Conservation (phyloP, 2,797 vertebrate genomes). For the Mormyrus hasselquistii region DNA sequence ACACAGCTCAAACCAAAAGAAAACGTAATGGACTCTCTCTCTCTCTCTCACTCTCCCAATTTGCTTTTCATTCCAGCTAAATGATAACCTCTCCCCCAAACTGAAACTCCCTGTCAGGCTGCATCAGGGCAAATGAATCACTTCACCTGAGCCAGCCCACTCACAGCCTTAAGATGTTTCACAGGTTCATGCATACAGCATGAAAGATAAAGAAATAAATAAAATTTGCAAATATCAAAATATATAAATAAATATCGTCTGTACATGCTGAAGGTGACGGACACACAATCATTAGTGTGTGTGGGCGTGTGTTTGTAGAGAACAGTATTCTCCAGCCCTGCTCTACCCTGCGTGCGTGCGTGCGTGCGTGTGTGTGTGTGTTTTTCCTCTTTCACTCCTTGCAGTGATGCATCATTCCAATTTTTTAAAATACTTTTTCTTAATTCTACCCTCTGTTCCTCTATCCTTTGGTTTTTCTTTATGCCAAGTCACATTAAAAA, state of each 20-base stretch:
- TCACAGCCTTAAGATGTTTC: background rate
- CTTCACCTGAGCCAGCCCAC: background rate
- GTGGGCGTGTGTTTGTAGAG: background rate
- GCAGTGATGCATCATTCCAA: constrained; percentile 8
- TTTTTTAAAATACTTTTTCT: constrained; percentile 11
- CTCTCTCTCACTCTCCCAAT: constrained; percentile 21
- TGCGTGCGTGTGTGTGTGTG: background rate
- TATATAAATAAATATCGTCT: constrained; percentile 60
- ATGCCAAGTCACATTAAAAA: background rate
- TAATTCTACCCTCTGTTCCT: constrained; percentile 13
- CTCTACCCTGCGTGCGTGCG: background rate
- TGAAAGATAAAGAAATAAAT: constrained; percentile 25
- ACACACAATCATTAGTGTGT: constrained; percentile 16
- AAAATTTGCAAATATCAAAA: constrained; percentile 40
- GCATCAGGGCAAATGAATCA: background rate
- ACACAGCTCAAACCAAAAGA: constrained; percentile 56
- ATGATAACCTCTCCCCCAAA: background rate
- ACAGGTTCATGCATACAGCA: background rate
- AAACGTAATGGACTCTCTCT: constrained; percentile 46
- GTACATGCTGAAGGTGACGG: constrained; percentile 54
- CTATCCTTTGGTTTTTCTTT: background rate
- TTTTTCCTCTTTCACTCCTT: background rate
- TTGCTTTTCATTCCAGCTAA: background rate
- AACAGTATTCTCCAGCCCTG: background rate
- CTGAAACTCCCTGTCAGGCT: background rate